Evolutionary conservation across 2,797 vertebrate genomes (phyloP).

Genomic region (Xiphorhynchus erythropygius): DNA sequence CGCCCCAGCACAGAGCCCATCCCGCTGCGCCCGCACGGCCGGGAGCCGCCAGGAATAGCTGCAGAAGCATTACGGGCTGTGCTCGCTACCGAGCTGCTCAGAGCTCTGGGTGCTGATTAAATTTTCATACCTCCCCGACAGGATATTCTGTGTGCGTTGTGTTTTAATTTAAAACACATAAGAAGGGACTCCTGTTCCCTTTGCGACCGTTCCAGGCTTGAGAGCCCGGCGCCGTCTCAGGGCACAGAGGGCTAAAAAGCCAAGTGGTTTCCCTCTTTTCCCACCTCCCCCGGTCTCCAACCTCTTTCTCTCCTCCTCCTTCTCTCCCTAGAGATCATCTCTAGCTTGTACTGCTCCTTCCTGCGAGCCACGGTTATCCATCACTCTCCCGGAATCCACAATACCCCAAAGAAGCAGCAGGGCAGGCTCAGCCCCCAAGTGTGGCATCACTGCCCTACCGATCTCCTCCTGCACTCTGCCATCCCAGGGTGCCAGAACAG

Average conservation of each 20-base stretch:
- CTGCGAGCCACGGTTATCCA: background rate
- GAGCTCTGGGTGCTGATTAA: slow-evolving; percentile 61
- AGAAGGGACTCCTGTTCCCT: background rate
- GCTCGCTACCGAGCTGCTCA: background rate
- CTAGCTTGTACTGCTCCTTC: background rate
- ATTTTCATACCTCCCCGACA: slow-evolving; percentile 64
- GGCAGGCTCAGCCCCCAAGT: background rate
- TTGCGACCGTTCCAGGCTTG: background rate
- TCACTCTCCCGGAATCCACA: background rate
- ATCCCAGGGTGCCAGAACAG: background rate
- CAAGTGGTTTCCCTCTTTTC: background rate
- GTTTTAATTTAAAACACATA: slow-evolving; percentile 10
- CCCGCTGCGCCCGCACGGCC: background rate
- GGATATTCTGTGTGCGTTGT: background rate
- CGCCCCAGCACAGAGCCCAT: background rate
- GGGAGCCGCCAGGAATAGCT: slow-evolving; percentile 46
- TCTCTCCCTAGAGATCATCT: background rate
- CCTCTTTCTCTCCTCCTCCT: background rate
- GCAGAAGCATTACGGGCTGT: slow-evolving; percentile 15
- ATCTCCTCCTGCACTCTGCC: background rate
- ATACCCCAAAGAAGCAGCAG: background rate
- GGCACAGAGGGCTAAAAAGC: background rate
- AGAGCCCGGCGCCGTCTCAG: background rate
- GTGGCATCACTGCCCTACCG: background rate
- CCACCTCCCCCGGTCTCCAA: background rate